Evolutionary conservation across 2,113 vertebrate genomes (phyloP).

Genomic region (Electrona antarctica): DNA sequence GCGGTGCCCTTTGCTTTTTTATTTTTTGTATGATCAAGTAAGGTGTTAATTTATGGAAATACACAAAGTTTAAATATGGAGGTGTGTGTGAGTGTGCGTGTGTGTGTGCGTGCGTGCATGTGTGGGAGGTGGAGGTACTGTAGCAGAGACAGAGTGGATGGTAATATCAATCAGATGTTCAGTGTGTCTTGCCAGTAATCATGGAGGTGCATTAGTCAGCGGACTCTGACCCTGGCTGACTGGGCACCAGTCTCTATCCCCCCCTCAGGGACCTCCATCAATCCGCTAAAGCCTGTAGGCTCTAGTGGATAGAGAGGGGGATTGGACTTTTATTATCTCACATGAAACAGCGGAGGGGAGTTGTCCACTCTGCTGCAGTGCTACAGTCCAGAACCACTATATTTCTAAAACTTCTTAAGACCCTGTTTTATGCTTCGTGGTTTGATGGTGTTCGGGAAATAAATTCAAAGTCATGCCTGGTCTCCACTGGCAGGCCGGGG

Average conservation of each 20-base stretch:
- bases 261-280: conserved; percentile 54
- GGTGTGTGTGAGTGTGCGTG: background rate
- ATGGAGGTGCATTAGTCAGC: conserved; percentile 33
- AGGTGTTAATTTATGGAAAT: too few species aligned
- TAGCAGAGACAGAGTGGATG: conserved; percentile 6
- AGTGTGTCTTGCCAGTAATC: conserved; percentile 41
- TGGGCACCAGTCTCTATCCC: conserved; percentile 33
- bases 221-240: conserved; percentile 56
- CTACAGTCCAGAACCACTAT: too few species aligned
- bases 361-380: conserved; percentile 21
- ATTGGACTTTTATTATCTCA: conserved; percentile 54
- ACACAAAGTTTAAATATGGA: too few species aligned
- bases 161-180: conserved; percentile 77
- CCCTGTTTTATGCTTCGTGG: too few species aligned
- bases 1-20: too few species aligned
- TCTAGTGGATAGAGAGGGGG: conserved; percentile 25
- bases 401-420: too few species aligned
- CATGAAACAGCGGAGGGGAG: conserved; percentile 29
- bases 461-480: too few species aligned
- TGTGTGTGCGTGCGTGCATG: conserved; percentile 11
- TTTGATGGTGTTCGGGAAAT: too few species aligned
- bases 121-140: conserved; percentile 1
- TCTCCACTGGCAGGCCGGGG: too few species aligned
- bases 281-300: conserved; percentile 38
- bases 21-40: background rate